A percentile compares a stretch with the other conserved stretches of the same genome.
phyloP scores from a whole-genome alignment of 2,888 invertebrate genomes.

The Abrostola tripartita region DNA sequence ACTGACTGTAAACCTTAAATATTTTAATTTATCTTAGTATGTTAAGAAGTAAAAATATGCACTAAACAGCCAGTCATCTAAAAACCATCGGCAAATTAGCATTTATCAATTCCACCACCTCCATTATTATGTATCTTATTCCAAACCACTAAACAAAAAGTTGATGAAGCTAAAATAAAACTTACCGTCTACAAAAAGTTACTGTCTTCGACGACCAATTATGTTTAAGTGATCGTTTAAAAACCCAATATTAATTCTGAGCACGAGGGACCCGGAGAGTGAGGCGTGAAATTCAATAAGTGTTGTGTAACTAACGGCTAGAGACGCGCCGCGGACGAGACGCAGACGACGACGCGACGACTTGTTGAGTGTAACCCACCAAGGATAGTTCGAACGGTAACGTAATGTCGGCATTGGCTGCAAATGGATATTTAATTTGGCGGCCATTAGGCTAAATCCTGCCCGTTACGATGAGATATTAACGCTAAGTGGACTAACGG shows the following conservation, averaged over 20 bases:
- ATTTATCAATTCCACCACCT: too few species aligned
- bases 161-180: slow-evolving; percentile 29
- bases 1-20: too few species aligned
- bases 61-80: too few species aligned
- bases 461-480: slow-evolving; percentile 24
- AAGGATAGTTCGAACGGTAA: slow-evolving; percentile 38
- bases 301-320: slow-evolving; percentile 67
- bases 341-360: slow-evolving; percentile 43
- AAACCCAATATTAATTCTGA: slow-evolving; percentile 68
- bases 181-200: slow-evolving; percentile 24
- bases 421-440: slow-evolving; percentile 32
- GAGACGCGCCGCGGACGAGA: slow-evolving; percentile 41
- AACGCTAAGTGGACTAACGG: slow-evolving; percentile 23
- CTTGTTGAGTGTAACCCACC: slow-evolving; percentile 63
- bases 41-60: too few species aligned
- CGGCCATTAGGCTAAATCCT: slow-evolving; percentile 25
- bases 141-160: slow-evolving; percentile 12
- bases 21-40: too few species aligned
- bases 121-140: too few species aligned
- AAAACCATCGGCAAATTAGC: background rate
- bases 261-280: slow-evolving; percentile 64
- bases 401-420: slow-evolving; percentile 40
- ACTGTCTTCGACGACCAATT: slow-evolving; percentile 39
- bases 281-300: slow-evolving; percentile 78
- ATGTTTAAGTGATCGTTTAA: slow-evolving; percentile 53